Conservation (phyloP, 2,888 invertebrate genomes). For the Autographa gamma region DNA sequence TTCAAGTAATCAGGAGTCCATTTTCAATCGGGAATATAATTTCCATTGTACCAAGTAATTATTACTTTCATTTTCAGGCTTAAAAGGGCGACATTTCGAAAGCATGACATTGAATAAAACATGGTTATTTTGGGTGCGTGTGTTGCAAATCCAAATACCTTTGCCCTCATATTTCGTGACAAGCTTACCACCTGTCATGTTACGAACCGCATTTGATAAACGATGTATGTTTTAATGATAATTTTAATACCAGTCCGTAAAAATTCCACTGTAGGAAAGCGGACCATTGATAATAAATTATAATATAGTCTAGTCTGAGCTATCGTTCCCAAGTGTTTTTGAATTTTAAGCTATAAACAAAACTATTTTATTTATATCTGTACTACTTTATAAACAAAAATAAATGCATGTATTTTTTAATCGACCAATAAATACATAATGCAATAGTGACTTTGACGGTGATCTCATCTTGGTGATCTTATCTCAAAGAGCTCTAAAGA, state of each 20-base stretch:
- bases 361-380: neutral
- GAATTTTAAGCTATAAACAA: neutral
- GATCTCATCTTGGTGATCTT: too few relatives aligned
- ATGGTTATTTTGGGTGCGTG: conserved; percentile 22
- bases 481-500: too few relatives aligned
- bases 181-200: conserved; percentile 36
- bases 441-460: too few relatives aligned
- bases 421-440: too few relatives aligned
- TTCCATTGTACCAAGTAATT: neutral
- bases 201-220: conserved; percentile 3
- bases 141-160: conserved; percentile 30
- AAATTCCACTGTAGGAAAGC: neutral
- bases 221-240: neutral
- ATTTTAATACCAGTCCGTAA: neutral
- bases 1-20: neutral
- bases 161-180: conserved; percentile 18
- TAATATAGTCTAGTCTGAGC: neutral
- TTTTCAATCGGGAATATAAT: neutral
- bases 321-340: neutral
- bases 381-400: too few relatives aligned
- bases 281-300: neutral
- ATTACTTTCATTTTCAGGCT: neutral
- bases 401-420: too few relatives aligned
- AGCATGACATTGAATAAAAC: conserved; percentile 17
- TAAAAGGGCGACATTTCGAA: neutral